Conservation (phyloP, 2,797 vertebrate species). For the Tragelaphus oryx region DNA sequence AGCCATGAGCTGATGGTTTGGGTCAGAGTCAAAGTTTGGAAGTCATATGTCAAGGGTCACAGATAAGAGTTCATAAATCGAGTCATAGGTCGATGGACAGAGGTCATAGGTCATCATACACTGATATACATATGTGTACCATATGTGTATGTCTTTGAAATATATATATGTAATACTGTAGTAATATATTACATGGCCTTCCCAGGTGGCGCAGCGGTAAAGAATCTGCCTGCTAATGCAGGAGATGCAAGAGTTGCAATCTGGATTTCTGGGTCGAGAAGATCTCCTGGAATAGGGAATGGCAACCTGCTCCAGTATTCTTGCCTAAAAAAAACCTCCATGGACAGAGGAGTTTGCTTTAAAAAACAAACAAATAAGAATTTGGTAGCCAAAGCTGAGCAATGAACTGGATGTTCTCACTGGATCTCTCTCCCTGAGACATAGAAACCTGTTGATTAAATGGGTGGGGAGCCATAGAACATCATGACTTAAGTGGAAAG, state of each 20-base stretch:
- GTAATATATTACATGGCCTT: background rate
- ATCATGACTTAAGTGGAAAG: constrained; percentile 12
- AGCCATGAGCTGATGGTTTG: background rate
- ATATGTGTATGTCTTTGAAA: background rate
- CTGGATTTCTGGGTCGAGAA: background rate
- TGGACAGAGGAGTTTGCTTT: background rate
- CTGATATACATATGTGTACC: background rate
- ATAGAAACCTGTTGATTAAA: constrained; percentile 8
- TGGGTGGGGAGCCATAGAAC: constrained; percentile 24
- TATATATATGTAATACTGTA: background rate
- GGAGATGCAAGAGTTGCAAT: background rate
- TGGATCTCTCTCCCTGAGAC: background rate
- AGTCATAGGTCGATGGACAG: background rate
- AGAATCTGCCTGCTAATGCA: background rate
- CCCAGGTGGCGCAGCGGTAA: accelerated
- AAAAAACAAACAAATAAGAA: background rate
- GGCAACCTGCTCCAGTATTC: background rate
- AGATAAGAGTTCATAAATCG: background rate
- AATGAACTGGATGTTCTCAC: background rate
- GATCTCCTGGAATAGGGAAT: background rate
- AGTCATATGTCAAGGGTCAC: background rate
- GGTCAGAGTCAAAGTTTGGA: background rate
- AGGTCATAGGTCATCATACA: background rate
- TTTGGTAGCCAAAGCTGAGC: background rate
- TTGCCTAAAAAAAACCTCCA: background rate